Evolutionary conservation across 2,113 vertebrate species (phyloP).

Genomic region (Falcunculus frontatus): DNA sequence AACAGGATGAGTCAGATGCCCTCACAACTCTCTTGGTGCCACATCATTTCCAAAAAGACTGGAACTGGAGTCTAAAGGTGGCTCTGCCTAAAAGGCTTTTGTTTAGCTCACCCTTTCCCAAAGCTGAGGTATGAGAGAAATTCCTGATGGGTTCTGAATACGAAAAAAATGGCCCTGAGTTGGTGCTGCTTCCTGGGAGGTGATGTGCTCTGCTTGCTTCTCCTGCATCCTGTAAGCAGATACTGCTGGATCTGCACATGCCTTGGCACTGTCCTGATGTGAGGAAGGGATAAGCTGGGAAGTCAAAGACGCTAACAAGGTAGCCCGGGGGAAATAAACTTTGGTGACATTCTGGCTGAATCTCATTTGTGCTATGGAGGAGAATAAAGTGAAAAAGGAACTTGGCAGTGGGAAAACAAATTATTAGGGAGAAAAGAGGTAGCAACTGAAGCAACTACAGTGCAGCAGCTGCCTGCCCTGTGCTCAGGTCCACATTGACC

Average conservation of each 20-base stretch:
- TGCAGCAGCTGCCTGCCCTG: neutral
- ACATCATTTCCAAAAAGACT: neutral
- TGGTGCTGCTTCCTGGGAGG: fast-evolving
- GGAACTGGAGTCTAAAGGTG: neutral
- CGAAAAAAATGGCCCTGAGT: neutral
- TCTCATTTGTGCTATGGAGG: neutral
- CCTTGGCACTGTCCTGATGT: no score
- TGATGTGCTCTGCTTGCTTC: neutral
- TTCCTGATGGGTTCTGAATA: neutral
- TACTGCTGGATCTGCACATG: neutral
- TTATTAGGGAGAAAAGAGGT: neutral
- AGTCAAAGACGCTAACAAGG: neutral
- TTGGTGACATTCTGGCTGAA: neutral
- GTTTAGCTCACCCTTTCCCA: neutral
- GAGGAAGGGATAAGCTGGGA: neutral
- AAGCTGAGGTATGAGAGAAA: neutral
- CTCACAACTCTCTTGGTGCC: neutral
- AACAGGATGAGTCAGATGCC: neutral
- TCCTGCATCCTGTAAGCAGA: neutral
- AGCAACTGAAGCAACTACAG: neutral
- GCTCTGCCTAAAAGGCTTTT: neutral
- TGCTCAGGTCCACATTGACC: neutral
- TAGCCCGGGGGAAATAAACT: neutral
- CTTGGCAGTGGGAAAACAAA: neutral
- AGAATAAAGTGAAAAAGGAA: neutral